phyloP scores from a whole-genome alignment of 2,797 vertebrate species.

The Amblyopsis hoosieri region DNA sequence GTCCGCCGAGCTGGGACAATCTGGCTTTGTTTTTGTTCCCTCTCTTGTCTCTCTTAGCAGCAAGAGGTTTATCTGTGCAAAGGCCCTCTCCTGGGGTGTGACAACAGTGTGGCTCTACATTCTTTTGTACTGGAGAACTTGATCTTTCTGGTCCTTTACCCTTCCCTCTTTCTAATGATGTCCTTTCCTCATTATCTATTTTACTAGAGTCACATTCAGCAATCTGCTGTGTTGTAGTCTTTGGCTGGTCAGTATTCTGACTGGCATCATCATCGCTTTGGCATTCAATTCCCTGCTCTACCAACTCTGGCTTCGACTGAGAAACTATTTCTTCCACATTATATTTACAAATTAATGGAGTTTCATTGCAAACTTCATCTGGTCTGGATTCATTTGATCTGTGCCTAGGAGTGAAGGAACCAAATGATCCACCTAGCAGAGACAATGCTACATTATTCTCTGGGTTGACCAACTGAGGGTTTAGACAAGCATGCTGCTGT shows the following conservation, averaged over 20 bases:
- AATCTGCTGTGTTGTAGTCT: conserved; percentile 55
- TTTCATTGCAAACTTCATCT: conserved; percentile 16
- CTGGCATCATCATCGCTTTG: conserved; percentile 36
- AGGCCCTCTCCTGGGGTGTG: conserved; percentile 32
- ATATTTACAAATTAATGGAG: conserved; percentile 21
- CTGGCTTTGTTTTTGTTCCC: conserved; percentile 62
- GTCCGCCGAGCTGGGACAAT: conserved; percentile 29
- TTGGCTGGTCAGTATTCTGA: conserved; percentile 62
- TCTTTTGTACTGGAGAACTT: conserved; percentile 35
- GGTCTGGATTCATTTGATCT: conserved; percentile 52
- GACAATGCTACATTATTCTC: conserved; percentile 57
- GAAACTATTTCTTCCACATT: conserved; percentile 20
- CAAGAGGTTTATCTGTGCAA: conserved; percentile 59
- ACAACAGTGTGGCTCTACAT: conserved; percentile 33
- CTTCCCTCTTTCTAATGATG: conserved; percentile 2
- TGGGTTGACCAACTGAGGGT: conserved; percentile 35
- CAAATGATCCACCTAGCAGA: conserved; percentile 78
- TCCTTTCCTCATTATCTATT: conserved; percentile 19
- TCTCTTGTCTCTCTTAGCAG: conserved; percentile 60
- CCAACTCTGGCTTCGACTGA: conserved; percentile 20
- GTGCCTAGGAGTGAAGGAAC: conserved; percentile 74
- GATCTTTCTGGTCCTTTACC: conserved; percentile 1
- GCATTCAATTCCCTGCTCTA: conserved; percentile 33
- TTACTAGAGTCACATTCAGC: conserved; percentile 57
- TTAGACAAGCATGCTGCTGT: conserved; percentile 38